These are phyloP conservation scores for Periphyllus acericola DNA, from an alignment of 2,888 invertebrate species.

Conservation along the genomic window DNA sequence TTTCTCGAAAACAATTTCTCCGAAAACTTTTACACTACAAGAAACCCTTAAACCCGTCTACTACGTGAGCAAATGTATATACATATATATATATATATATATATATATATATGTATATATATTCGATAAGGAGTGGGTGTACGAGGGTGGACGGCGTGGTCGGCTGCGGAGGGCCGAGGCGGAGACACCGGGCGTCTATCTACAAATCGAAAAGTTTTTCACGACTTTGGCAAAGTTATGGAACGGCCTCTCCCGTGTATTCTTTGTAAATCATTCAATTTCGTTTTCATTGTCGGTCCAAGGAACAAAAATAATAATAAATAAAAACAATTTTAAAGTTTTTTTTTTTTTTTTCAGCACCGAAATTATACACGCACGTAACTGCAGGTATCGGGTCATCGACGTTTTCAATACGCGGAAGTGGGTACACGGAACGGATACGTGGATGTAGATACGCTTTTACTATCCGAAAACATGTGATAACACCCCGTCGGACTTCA, in stretches of 20 bases:
- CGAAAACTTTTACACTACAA: conserved; percentile 39
- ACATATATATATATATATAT: not conserved
- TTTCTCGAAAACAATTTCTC: conserved; percentile 45
- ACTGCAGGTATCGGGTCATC: not conserved
- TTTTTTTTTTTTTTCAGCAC: not conserved
- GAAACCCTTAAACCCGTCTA: conserved; percentile 13
- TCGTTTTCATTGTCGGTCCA: not conserved
- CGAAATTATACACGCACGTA: not conserved
- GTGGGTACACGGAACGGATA: not conserved
- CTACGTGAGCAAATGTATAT: conserved; percentile 13
- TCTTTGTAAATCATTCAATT: conserved; percentile 34
- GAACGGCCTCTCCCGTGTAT: not conserved
- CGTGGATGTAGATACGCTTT: no score
- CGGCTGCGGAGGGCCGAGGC: not conserved
- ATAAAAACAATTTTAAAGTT: not conserved
- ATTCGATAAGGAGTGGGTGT: not conserved
- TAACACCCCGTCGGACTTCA: not conserved
- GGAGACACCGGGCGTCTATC: not conserved
- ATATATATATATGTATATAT: not conserved
- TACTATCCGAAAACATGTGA: not conserved
- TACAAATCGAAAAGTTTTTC: conserved; percentile 40
- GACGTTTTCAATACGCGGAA: not conserved
- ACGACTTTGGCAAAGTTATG: not conserved
- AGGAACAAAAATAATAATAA: conserved; percentile 9
- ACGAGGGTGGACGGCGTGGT: not conserved